These are phyloP conservation scores for Spongilla lacustris DNA, from an alignment of 37 sponge, comb jelly and placozoan species.

Conservation along the genomic window DNA sequence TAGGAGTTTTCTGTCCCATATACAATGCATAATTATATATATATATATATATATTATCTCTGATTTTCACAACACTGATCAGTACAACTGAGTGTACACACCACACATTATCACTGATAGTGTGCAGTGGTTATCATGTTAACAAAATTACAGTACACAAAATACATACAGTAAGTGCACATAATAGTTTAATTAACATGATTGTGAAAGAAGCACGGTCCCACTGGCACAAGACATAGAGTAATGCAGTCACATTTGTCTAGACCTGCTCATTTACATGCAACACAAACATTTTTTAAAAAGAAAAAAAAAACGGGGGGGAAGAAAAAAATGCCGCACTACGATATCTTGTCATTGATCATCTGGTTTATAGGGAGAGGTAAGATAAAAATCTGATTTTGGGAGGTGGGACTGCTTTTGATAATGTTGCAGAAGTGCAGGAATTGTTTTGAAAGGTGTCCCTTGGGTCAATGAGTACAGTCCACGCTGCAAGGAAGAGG, in stretches of 20 bases:
- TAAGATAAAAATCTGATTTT: slow-evolving; percentile 54
- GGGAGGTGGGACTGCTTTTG: slow-evolving; percentile 21
- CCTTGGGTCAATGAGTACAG: slow-evolving; percentile 51
- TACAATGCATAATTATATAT: too few species aligned
- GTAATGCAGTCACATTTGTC: background rate
- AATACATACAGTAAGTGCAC: background rate
- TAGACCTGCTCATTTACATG: background rate
- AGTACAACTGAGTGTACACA: background rate
- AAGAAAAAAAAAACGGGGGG: background rate
- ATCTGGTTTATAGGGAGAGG: slow-evolving; percentile 50
- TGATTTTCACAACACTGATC: too few species aligned
- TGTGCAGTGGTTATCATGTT: background rate
- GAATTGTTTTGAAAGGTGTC: slow-evolving; percentile 46
- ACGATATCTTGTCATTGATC: slow-evolving; percentile 6
- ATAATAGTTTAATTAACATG: background rate
- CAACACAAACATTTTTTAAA: background rate
- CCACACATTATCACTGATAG: background rate
- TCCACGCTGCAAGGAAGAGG: slow-evolving; percentile 8
- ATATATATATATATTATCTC: too few species aligned
- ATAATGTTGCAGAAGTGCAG: slow-evolving; percentile 60
- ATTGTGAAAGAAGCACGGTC: background rate
- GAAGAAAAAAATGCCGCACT: too few species aligned
- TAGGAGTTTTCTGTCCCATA: too few species aligned
- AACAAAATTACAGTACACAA: background rate
- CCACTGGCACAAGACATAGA: background rate